A percentile compares a stretch with the other conserved stretches of the same genome.
Conservation (phyloP, 2,797 vertebrate genomes). For the Sus cebifrons region DNA sequence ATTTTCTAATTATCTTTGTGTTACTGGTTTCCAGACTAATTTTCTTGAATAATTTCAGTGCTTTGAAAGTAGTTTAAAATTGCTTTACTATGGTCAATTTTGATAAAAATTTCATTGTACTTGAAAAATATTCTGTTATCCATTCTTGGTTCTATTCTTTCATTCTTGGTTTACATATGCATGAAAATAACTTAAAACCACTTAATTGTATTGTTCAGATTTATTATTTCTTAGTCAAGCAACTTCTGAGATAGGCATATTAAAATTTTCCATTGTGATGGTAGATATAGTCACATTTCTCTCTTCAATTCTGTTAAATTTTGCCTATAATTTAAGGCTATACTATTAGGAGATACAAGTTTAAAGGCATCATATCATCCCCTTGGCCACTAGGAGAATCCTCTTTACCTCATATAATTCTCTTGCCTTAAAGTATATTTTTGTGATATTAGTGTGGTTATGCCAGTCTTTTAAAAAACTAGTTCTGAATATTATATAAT, state of each 20-base stretch:
- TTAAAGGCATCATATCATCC: neutral
- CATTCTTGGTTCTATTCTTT: neutral
- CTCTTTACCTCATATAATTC: neutral
- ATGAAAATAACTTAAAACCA: neutral
- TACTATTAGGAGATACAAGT: neutral
- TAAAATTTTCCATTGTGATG: neutral
- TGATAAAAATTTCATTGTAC: neutral
- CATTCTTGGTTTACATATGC: neutral
- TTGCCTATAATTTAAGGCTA: neutral
- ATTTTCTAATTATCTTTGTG: neutral
- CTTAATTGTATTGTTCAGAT: neutral
- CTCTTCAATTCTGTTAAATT: neutral
- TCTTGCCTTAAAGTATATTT: neutral
- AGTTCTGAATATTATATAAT: neutral
- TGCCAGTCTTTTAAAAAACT: neutral
- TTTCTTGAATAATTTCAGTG: neutral
- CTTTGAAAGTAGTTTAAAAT: slow-evolving; percentile 7
- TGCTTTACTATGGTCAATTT: neutral
- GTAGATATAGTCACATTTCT: neutral
- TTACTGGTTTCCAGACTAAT: neutral
- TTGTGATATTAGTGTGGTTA: neutral
- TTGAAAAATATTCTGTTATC: neutral
- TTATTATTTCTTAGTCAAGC: neutral
- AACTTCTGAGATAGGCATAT: neutral
- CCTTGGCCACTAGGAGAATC: neutral